Base-by-base conservation (phyloP, 2,888 invertebrate species). In the Myopa testacea region DNA sequence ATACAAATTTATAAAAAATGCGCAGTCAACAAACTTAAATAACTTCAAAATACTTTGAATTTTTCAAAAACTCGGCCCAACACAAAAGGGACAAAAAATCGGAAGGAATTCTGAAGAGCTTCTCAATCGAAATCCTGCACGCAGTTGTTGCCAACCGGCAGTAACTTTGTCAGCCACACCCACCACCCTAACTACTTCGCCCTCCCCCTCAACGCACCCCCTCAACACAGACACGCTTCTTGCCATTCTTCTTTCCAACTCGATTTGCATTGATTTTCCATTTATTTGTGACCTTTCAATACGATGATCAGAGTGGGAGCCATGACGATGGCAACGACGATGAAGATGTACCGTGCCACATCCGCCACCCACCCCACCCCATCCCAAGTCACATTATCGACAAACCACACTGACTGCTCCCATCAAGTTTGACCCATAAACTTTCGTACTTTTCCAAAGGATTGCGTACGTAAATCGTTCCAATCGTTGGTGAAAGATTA, bases 361-460 rank as follows among this genome's bases (percentile, higher is more conserved):
- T 4, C 19, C 58, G 1, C 58, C 19, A 58, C 14, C 58, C 58
- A 58, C 58, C 16, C 16, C 45, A 6, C 7, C 10, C 45, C 45
- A 0, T 10, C 1, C 34, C 63, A 26, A 26, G 12, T 4, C 37
- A 65, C 37, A 65, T 12, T 14, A 65, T 10, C 10, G 26, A 26
- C 4, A 8, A 34, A 63, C 62, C 8, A 19, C 34, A n/a, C n/a
- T n/a, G n/a, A n/a, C n/a, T n/a, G n/a, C n/a, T n/a, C n/a, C n/a
- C n/a, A 12, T 34, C 37, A 37, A 37, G 38, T 65, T 65, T 65
- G 65, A 65, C 65, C 65, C 65, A 38, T 37, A 65, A 65, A 65
- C 38, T 65, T 14, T 65, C 14, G 12, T 1, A 4, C 38, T 65
- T 65, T 38, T 65, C 10, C 8, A 38, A 37, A 65, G 16, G 34